Percentiles rank a stretch among this genome's conserved stretches.
phyloP scores from a whole-genome alignment of 53 echinoderm and acorn worm species.

The Astropecten irregularis region DNA sequence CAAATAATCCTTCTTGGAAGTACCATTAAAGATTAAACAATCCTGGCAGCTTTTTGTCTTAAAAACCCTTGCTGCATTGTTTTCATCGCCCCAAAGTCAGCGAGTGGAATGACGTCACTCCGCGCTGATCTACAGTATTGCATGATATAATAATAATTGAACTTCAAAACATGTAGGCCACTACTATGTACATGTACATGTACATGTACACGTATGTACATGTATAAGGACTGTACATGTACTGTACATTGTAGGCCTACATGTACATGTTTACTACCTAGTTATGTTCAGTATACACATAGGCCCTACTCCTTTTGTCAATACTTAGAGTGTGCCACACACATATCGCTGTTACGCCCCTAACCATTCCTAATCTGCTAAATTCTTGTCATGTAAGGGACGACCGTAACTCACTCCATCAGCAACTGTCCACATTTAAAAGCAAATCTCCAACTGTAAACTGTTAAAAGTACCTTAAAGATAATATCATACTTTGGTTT shows the following conservation, averaged over 20 bases:
- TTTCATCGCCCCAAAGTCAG: too few species aligned
- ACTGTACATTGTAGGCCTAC: not conserved
- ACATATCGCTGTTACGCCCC: not conserved
- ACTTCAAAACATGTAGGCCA: too few species aligned
- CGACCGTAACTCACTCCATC: not conserved
- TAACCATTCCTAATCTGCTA: not conserved
- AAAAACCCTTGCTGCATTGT: too few species aligned
- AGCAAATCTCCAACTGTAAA: not conserved
- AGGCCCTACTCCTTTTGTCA: not conserved
- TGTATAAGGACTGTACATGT: not conserved
- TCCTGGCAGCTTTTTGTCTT: too few species aligned
- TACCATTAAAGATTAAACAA: too few species aligned
- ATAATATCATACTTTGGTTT: too few species aligned
- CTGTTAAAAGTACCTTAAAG: not conserved
- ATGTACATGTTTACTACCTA: not conserved
- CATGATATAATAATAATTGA: too few species aligned
- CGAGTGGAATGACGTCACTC: too few species aligned
- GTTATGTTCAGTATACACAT: not conserved
- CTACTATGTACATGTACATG: too few species aligned
- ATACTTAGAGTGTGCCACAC: not conserved
- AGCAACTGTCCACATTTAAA: not conserved
- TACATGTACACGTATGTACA: too few species aligned
- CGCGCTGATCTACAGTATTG: too few species aligned
- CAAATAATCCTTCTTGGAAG: too few species aligned
- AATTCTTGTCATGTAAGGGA: not conserved